Evolutionary conservation across 2,888 invertebrate species (phyloP).

Genomic region (Eurytoma californica): DNA sequence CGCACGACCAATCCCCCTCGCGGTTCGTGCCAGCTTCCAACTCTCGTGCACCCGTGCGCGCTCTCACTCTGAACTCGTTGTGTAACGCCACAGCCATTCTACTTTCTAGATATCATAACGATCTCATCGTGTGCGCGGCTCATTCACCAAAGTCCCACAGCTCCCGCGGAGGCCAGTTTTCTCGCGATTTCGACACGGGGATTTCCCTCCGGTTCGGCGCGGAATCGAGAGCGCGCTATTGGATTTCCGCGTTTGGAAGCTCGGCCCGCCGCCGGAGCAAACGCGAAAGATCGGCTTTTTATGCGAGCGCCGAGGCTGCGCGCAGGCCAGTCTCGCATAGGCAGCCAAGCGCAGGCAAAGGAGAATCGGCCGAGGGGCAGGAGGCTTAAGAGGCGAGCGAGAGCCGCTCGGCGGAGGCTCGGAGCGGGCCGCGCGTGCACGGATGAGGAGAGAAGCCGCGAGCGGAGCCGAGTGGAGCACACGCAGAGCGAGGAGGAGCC

Average conservation of each 20-base stretch:
- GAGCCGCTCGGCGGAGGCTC: not conserved
- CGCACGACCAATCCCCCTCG: constrained; percentile 31
- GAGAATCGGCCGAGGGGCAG: not conserved
- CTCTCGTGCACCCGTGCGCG: not conserved
- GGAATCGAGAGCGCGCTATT: not conserved
- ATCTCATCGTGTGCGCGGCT: constrained; percentile 30
- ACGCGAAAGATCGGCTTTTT: not conserved
- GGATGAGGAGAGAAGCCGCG: not conserved
- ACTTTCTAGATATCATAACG: constrained; percentile 37
- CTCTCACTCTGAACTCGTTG: constrained; percentile 10
- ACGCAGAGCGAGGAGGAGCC: constrained; percentile 28
- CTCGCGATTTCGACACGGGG: not conserved
- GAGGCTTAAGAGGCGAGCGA: constrained; percentile 3
- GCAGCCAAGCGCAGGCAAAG: constrained; percentile 51
- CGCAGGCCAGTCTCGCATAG: constrained; percentile 38
- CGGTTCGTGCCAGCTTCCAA: not conserved
- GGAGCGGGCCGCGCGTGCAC: not conserved
- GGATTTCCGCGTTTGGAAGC: not conserved
- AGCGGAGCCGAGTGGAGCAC: constrained; percentile 1
- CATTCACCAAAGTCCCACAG: not conserved
- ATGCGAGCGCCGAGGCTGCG: not conserved
- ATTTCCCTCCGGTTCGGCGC: not conserved
- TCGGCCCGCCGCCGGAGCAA: not conserved
- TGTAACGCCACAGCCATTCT: constrained; percentile 29
- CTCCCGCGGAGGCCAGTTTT: not conserved